These are phyloP conservation scores for Pteronotus mesoamericanus DNA, from an alignment of 2,797 vertebrate genomes.

Conservation along the genomic window DNA sequence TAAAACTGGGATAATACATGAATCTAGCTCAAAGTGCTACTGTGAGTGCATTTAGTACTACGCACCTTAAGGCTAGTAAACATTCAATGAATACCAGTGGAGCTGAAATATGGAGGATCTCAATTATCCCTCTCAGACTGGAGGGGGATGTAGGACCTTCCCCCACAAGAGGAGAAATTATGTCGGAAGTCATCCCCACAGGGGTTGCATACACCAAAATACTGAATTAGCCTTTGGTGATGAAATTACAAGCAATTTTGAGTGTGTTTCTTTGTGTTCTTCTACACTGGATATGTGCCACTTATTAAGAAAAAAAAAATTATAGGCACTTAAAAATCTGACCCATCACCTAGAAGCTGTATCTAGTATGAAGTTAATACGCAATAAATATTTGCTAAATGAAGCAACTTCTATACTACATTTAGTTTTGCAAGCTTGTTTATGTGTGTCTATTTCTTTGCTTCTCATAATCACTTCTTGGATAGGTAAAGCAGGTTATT, in stretches of 20 bases:
- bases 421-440: not conserved
- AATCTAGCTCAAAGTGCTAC: not conserved
- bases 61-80: not conserved
- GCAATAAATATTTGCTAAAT: constrained; percentile 25
- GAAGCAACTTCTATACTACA: not conserved
- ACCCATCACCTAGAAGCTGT: not conserved
- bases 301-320: not conserved
- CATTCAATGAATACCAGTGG: not conserved
- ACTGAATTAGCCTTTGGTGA: not conserved
- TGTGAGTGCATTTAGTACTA: not conserved
- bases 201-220: not conserved
- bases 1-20: not conserved
- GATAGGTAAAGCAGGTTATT: not conserved
- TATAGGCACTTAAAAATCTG: not conserved
- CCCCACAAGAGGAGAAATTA: not conserved
- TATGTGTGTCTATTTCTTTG: not conserved
- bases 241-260: not conserved
- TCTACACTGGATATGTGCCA: not conserved
- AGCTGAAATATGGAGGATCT: not conserved
- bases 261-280: not conserved
- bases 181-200: not conserved
- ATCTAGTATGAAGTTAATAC: not conserved
- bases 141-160: not conserved
- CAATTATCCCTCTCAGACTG: not conserved
- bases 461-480: constrained; percentile 30